Evolutionary conservation across 1,140 invertebrate genomes (phyloP), one percentile per base, ranked within the genome.

Genomic region (Drosophila ananassae): DNA sequence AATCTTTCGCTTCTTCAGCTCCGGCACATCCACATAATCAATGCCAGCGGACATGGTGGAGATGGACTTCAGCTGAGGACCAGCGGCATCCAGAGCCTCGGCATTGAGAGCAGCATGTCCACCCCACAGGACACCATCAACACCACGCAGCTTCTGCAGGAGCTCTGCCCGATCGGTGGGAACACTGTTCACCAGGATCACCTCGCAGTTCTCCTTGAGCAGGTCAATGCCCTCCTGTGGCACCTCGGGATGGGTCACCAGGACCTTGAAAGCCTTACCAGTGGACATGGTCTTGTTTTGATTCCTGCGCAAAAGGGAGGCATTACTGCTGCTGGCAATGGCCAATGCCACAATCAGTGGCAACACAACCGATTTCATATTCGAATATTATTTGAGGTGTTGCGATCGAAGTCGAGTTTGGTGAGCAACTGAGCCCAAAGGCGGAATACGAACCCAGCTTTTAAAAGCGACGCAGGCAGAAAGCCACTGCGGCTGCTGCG

Each of bases 11-110:
- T 92, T 93, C 90, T 94, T 95, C 21, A 96, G 93, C 89, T 95
- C 95, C 1, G 91, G 75, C 2, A 97, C 77, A 91, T 97, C 94
- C 37, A 98, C 94, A 85, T 96, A 96, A 84, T 97, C 96, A 83
- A 95, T 93, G 52, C 91, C 98, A 9, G 98, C 98, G 1, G 98
- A 98, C 94, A 98, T 97, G 4, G 98, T 98, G 0, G 94, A 95
- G 24, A 99, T 94, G 1, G 98, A 95, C 92, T 97, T 97, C 48
- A 98, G 90, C 47, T 95, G 93, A 6, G 95, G 92, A 30, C 97
- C 97, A 91, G 94, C 93, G 0, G 93, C 92, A 77, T 96, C 93
- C 17, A 98, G 73, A 6, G 97, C 76, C 81, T 97, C 95, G 9
- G 94, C 93, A 90, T 98, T 95, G 73, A 97, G 95, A 68, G 93